Evolutionary conservation across 2,888 invertebrate genomes (phyloP), one percentile per base, ranked within the genome.

Genomic region (Rhagophthalmus giganteus): DNA sequence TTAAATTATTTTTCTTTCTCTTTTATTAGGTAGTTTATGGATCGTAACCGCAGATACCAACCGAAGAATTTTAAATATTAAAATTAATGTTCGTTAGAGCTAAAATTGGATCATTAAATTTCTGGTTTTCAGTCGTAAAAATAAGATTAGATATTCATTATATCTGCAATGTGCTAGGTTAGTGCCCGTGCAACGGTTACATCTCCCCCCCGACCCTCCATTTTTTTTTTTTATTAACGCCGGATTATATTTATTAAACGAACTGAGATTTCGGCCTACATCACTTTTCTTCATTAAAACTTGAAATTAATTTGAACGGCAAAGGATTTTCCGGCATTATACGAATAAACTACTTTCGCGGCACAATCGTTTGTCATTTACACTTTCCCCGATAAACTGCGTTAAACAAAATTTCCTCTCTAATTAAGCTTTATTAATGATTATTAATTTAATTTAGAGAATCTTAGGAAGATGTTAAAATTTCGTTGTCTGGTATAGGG

Each of bases 31-130:
- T 51, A 42, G 34, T 51, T 51, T 51, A 51, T 40, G 45, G 26
- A 16, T 35, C 51, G 35, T 46, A 51, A 51, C 46, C 51, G 26
- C 34, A 38, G 34, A 51, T 40, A 40, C 30, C 33, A 45, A 37
- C 37, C 50, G 38, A 31, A 38, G 38, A 38, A 33, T 51, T 51
- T 51, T 51, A 51, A 40, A 51, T 51, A 51, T 51, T 45, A 51
- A 51, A 46, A 34, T 51, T 51, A 45, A 51, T 35, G 45, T 51
- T 37, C 37, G 37, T 46, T 51, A 51, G 27, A 34, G 46, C 40
- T 40, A 15, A 38, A 50, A 50, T 50, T 50, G 37, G 26, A 9
- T 16, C 26, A 46, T 51, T 51, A 51, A 51, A 51, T 51, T 51
- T 46, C 34, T 44, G 50, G 39, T 40, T 51, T 45, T 38, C 31